Base-by-base conservation (phyloP, 1,140 invertebrate genomes). In the Ridgeia piscesae region DNA sequence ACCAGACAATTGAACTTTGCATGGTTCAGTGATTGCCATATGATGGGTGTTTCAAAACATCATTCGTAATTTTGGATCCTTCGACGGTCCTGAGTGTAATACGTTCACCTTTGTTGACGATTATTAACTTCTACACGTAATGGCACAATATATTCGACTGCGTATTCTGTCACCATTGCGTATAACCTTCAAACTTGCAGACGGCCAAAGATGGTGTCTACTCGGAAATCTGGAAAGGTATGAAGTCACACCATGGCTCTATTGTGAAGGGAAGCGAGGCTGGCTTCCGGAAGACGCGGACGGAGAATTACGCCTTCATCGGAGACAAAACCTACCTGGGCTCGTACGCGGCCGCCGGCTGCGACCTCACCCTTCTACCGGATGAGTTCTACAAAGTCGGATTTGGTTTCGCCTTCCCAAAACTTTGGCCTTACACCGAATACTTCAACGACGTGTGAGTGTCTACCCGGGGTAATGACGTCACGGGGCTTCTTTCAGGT, bases 221-320 rank as follows among this genome's bases (percentile, higher is more conserved):
- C 91, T 34, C 31, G 0, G 91, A 91, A 34, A 91, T 91, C 8
- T 91, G 91, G 91, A 33, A 91, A 8, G 91, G 91, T 34, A 91
- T 91, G n/a, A 34, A 11, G 91, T 34, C 33, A 34, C 34, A 91
- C 91, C 9, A 14, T 0, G 33, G 31, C 31, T n/a, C 42, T 48
- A 33, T 92, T 27, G 77, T 92, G 42, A 27, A 0, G 0, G 33
- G 27, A 58, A 58, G n/a, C n/a, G 77, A 50, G 42, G 50, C 31
- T 33, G 91, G 35, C 42, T 33, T 92, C 35, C 31, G 33, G 6
- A 92, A 92, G 42, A 42, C 42, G 33, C 8, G 21, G 34, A 77
- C 91, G 27, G 91, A 92, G 35, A 92, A 77, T 17, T 92, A 92
- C 77, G 91, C 91, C 33, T 92, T 92, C 35, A 92, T 92, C 35